Evolutionary conservation across 1,140 invertebrate genomes (phyloP), one percentile per base, ranked within the genome.

Genomic region (Lysiphlebus fabarum): DNA sequence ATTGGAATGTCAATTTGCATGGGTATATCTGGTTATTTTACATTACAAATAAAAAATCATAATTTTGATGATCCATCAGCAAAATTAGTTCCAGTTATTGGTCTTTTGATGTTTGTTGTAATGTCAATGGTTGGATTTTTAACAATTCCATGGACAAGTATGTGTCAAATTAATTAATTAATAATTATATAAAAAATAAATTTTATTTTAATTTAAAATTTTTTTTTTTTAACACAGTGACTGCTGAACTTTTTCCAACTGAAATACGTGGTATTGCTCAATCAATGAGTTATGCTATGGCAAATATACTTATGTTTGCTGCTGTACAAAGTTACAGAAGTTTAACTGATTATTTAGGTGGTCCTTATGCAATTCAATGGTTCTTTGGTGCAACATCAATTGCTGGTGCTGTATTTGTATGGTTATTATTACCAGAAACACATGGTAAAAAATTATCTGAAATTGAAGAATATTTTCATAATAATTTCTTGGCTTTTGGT

Each of bases 341-440:
- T 34, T 57, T 85, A n/a, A 67, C 67, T 4, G 55, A 65, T 7
- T 62, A 77, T 5, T 68, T 90, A 5, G 81, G 81, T 56, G 79
- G 74, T 74, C 73, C 82, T 1, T 82, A 86, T 59, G 84, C 79
- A 1, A 77, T 85, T 33, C 88, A 87, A 65, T 88, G 84, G 81
- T 82, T 90, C 56, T 92, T 91, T 72, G 81, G 88, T 4, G 82
- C 78, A 0, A 70, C 89, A 45, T 85, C 86, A 0, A 60, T 87
- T 2, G 62, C 82, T 0, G 82, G 84, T 3, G 67, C 80, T 0
- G 63, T 84, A 3, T 87, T 86, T 65, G 83, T 85, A 7, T 83
- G 81, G 58, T 65, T 88, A 8, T 78, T 86, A 65, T 73, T 90
- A 10, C 88, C 88, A 0, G 89, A 91, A 73, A 91, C 89, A 0